Percentiles rank a stretch among this genome's conserved stretches.
Evolutionary conservation across 2,113 vertebrate species (phyloP).

Genomic region (Synodontis membranacea): DNA sequence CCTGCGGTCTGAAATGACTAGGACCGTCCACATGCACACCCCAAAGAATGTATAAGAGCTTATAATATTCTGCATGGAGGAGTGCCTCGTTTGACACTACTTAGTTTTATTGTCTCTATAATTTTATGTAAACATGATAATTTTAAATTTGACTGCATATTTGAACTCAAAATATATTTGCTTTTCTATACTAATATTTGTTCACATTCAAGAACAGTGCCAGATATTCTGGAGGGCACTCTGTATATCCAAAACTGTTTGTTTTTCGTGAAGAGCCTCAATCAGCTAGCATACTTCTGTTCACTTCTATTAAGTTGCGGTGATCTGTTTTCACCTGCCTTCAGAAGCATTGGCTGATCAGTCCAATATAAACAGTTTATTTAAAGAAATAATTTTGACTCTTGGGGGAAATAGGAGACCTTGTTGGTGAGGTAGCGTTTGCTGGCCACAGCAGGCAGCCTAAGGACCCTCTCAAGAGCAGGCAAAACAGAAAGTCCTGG

Average conservation of each 20-base stretch:
- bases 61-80: not conserved
- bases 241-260: not conserved
- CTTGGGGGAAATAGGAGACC: conserved; percentile 64
- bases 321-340: not conserved
- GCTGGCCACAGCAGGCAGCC: conserved; percentile 85
- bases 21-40: not conserved
- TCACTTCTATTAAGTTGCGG: not conserved
- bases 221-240: not conserved
- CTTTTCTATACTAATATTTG: not conserved
- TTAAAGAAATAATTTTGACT: not conserved
- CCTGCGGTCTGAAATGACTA: not conserved
- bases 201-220: not conserved
- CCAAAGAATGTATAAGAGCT: not conserved
- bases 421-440: conserved; percentile 95
- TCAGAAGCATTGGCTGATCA: not conserved
- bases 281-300: not conserved
- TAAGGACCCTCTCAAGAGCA: conserved; percentile 81
- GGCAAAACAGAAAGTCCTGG: conserved; percentile 68
- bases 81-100: not conserved
- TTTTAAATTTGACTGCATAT: not conserved
- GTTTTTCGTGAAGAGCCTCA: not conserved
- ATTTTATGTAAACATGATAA: not conserved
- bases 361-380: not conserved
- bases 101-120: not conserved
- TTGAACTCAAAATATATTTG: not conserved